A percentile compares a stretch with the other conserved stretches of the same genome.
phyloP scores from a whole-genome alignment of 1,140 invertebrate genomes.

The Lithobius niger region DNA sequence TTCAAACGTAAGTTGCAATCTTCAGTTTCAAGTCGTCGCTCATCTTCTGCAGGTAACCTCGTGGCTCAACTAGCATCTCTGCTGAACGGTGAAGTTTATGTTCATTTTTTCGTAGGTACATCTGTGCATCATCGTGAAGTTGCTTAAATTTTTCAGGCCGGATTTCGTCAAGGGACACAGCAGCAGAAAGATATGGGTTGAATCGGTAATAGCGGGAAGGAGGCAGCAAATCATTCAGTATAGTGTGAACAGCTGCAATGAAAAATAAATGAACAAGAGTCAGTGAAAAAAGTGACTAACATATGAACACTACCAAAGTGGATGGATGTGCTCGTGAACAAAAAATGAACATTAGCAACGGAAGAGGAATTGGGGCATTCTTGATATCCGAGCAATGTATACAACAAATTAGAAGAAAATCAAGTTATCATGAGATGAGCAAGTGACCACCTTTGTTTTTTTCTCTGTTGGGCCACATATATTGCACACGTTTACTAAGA shows the following conservation, averaged over 20 bases:
- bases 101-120: constrained; percentile 63
- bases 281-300: too few relatives aligned
- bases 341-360: too few relatives aligned
- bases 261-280: constrained; percentile 14
- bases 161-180: constrained; percentile 70
- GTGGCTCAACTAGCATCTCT: constrained; percentile 34
- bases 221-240: constrained; percentile 66
- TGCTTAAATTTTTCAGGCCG: constrained; percentile 40
- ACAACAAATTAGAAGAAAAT: too few relatives aligned
- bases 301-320: background rate
- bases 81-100: constrained; percentile 50
- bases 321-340: background rate
- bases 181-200: constrained; percentile 76
- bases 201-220: constrained; percentile 69
- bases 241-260: constrained; percentile 57
- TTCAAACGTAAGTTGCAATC: background rate
- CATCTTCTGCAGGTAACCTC: constrained; percentile 17
- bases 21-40: background rate
- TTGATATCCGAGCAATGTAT: too few relatives aligned
- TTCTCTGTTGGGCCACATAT: too few relatives aligned
- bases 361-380: too few relatives aligned
- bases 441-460: too few relatives aligned
- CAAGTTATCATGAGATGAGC: too few relatives aligned
- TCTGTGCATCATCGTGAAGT: constrained; percentile 42
- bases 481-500: too few relatives aligned